These are phyloP conservation scores for Burhinus oedicnemus DNA, from an alignment of 2,113 vertebrate species.

Conservation along the genomic window DNA sequence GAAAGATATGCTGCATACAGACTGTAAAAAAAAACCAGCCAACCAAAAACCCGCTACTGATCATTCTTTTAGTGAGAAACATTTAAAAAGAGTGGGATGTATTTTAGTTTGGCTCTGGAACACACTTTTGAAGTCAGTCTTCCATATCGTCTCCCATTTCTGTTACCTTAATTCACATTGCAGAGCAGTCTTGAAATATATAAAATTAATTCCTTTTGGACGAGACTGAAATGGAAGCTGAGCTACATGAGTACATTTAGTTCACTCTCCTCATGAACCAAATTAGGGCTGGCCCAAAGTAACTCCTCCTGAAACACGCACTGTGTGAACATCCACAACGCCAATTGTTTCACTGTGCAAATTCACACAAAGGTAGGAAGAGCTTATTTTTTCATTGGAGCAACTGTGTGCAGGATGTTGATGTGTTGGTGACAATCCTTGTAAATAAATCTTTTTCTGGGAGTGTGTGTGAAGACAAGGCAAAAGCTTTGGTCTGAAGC, in stretches of 20 bases:
- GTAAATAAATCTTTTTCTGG: not conserved
- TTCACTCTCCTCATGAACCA: not conserved
- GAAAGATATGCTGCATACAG: not conserved
- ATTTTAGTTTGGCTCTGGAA: not conserved
- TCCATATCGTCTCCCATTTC: not conserved
- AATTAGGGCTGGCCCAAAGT: not conserved
- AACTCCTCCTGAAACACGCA: not conserved
- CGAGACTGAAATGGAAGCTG: not conserved
- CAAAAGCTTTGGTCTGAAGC: not conserved
- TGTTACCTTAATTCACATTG: not conserved
- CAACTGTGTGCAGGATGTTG: not conserved
- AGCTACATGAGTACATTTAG: not conserved
- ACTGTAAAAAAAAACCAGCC: not conserved
- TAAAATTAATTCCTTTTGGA: not conserved
- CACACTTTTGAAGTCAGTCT: not conserved
- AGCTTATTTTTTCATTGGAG: not conserved
- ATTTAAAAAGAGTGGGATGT: not conserved
- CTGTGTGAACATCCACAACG: not conserved
- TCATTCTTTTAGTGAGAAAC: not conserved
- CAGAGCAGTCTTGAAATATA: not conserved
- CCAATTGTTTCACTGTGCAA: not conserved
- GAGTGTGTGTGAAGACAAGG: not conserved
- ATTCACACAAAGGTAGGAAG: not conserved
- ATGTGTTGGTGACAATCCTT: not conserved
- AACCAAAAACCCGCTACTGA: rapidly evolving